phyloP scores from a whole-genome alignment of 2,888 invertebrate genomes.

The Nineta flava region DNA sequence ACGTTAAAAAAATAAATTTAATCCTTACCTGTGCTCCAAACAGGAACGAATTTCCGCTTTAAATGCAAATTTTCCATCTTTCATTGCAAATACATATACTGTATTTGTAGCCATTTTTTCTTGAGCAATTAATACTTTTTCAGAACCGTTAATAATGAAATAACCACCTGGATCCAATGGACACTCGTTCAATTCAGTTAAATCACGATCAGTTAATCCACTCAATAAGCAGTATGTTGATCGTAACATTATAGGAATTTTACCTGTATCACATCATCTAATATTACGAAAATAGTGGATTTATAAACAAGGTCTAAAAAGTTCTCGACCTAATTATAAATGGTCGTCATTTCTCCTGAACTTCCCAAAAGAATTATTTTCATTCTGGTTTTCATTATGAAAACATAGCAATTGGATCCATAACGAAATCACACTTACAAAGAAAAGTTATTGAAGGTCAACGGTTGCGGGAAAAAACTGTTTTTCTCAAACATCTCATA shows the following conservation, averaged over 20 bases:
- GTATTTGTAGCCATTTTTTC: slow-evolving; percentile 99
- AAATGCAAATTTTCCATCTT: slow-evolving; percentile 97
- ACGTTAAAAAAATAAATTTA: too few relatives aligned
- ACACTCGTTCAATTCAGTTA: slow-evolving; percentile 98
- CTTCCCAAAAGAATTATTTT: too few relatives aligned
- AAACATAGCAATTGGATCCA: too few relatives aligned
- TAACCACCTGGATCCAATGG: slow-evolving; percentile 99
- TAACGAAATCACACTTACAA: too few relatives aligned
- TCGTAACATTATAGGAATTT: slow-evolving; percentile 98
- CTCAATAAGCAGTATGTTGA: slow-evolving; percentile 93
- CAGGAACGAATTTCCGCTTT: slow-evolving; percentile 97
- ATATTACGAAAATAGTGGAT: neutral
- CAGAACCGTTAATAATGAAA: slow-evolving; percentile 98
- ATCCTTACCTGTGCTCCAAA: slow-evolving; percentile 46
- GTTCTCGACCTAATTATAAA: too few relatives aligned
- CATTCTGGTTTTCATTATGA: too few relatives aligned
- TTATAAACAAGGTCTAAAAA: too few relatives aligned
- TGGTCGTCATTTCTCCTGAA: too few relatives aligned
- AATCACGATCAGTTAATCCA: slow-evolving; percentile 93
- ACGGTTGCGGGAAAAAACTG: too few relatives aligned
- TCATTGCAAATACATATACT: slow-evolving; percentile 99
- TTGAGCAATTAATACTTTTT: slow-evolving; percentile 96
- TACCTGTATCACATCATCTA: slow-evolving; percentile 36
- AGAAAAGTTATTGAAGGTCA: too few relatives aligned
- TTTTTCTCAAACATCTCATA: too few relatives aligned